These are phyloP conservation scores for Abramis brama DNA, from an alignment of 2,113 vertebrate genomes.

Conservation along the genomic window DNA sequence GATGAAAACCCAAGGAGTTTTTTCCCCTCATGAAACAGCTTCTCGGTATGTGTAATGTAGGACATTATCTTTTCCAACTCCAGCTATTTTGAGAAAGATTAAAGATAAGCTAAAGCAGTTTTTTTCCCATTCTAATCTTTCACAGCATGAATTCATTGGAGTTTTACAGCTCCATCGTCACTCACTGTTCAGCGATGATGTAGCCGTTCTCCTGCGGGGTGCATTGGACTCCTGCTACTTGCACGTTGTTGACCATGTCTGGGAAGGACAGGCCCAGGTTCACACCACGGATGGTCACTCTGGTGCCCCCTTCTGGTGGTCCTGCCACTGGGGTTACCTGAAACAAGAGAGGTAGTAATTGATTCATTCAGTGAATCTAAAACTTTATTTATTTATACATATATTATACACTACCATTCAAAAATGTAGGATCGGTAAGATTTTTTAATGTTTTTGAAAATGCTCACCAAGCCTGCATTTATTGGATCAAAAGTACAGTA, in stretches of 20 bases:
- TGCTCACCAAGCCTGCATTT: not conserved
- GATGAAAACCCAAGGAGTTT: not conserved
- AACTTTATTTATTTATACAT: no score
- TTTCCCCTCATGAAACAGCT: not conserved
- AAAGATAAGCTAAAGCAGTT: slow-evolving; percentile 41
- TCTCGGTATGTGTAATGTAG: slow-evolving; percentile 1
- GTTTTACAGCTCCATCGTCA: slow-evolving; percentile 28
- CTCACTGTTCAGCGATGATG: slow-evolving; percentile 96
- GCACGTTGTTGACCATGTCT: slow-evolving; percentile 89
- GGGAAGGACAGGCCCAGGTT: slow-evolving; percentile 95
- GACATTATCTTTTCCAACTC: slow-evolving; percentile 24
- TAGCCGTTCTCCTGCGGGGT: slow-evolving; percentile 88
- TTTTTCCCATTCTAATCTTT: slow-evolving; percentile 1
- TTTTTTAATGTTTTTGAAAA: not conserved
- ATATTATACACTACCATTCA: not conserved
- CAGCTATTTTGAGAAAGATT: slow-evolving; percentile 26
- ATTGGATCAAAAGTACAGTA: not conserved
- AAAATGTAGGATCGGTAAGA: not conserved
- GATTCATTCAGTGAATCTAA: not conserved
- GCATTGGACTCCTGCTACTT: slow-evolving; percentile 92
- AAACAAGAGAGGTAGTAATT: slow-evolving; percentile 36
- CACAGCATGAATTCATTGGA: slow-evolving; percentile 9
- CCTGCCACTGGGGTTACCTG: slow-evolving; percentile 94
- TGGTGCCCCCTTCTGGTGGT: slow-evolving; percentile 92
- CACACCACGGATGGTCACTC: slow-evolving; percentile 92